Evolutionary conservation across 2,797 vertebrate species (phyloP), one percentile per base, ranked within the genome.

Genomic region (Enteromius thamalakanensis): DNA sequence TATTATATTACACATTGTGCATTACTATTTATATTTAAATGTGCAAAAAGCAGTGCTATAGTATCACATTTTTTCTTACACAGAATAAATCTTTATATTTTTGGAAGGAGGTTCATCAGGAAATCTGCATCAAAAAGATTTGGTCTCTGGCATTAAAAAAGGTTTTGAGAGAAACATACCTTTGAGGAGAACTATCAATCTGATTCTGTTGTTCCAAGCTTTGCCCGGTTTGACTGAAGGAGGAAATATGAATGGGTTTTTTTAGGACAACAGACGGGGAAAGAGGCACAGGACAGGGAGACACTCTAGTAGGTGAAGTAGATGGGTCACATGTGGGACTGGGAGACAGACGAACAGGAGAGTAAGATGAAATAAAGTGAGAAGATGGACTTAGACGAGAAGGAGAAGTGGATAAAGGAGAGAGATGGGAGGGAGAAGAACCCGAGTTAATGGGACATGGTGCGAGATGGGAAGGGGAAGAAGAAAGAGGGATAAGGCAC

Each of bases 251-350:
- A 84, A 95, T 94, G 11, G 89, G 89, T 89, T 91, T 94, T 90
- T 93, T 95, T 80, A 87, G 92, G 87, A 94, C 88, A 79, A 95
- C 83, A 14, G 95, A 93, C 62, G 95, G 93, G 2, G 93, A 92
- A n/a, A 94, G 93, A 9, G 91, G 80, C 81, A 88, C 75, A 49
- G 90, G 90, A 67, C 70, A 79, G 34, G 76, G 47, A 21, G 84
- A 86, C 1, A 69, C 76, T 80, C 79, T 89, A 68, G 76, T 90
- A 34, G 89, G 82, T 21, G 69, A 84, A 26, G 72, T 84, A 75
- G 90, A 86, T 42, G 79, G 34, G 76, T 92, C 87, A 51, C 47
- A 84, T 78, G 84, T 80, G 60, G 76, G n/a, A 67, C 71, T 72
- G 53, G 87, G 80, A 42, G 87, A 85, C 62, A 76, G 5, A 71